Evolutionary conservation across 1,140 invertebrate species (phyloP).

Genomic region (Euschistus heros): DNA sequence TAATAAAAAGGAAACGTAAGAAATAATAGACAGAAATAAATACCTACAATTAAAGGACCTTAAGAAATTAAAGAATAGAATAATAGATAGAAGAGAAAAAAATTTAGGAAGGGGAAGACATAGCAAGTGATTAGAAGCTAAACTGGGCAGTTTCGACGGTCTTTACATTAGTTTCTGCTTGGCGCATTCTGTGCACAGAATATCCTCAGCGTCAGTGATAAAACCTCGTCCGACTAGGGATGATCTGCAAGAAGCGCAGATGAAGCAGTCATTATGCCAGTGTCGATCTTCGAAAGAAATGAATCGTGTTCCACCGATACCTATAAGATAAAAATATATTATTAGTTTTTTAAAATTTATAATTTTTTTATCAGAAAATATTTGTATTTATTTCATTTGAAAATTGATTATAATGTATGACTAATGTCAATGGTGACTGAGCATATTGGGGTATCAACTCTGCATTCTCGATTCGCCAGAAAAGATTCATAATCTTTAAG

Average conservation of each 20-base stretch:
- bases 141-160: not conserved
- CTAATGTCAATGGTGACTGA: no score
- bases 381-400: no score
- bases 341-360: no score
- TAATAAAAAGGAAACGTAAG: no score
- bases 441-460: no score
- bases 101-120: not conserved
- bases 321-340: constrained; percentile 40
- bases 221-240: constrained; percentile 96
- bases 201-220: constrained; percentile 93
- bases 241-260: constrained; percentile 88
- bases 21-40: not conserved
- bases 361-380: no score
- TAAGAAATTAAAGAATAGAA: not conserved
- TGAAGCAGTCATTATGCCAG: constrained; percentile 99
- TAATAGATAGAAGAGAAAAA: not conserved
- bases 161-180: constrained; percentile 79
- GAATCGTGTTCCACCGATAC: constrained; percentile 96
- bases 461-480: no score
- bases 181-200: constrained; percentile 98
- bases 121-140: not conserved
- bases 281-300: constrained; percentile 99
- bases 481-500: no score
- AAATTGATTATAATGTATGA: no score
- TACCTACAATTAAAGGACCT: not conserved